Conservation (phyloP, 2,888 invertebrate genomes). For the Lepidochrysops patricia region DNA sequence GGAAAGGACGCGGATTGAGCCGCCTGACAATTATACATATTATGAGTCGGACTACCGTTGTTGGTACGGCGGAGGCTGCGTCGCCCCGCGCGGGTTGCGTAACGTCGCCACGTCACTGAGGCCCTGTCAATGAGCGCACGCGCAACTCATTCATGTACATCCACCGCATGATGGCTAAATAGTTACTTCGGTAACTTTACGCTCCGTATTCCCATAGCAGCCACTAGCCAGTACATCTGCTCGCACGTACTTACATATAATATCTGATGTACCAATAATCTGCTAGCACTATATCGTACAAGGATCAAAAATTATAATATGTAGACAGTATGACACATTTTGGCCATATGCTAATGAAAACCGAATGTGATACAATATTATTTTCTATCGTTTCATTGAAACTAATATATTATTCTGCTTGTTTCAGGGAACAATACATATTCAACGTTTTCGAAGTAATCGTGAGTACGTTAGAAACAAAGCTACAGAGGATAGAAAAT, state of each 20-base stretch:
- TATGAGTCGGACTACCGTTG: background rate
- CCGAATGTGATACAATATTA: no score
- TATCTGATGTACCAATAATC: no score
- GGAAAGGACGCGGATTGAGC: slow-evolving; percentile 1
- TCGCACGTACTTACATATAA: no score
- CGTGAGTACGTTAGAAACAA: slow-evolving; percentile 90
- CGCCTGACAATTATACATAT: slow-evolving; percentile 1
- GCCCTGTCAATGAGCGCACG: background rate
- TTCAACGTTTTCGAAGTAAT: slow-evolving; percentile 93
- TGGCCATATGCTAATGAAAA: no score
- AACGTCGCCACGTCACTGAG: background rate
- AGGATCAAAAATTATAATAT: no score
- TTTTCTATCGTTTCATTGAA: background rate
- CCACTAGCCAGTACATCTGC: no score
- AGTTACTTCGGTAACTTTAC: no score
- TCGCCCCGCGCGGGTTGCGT: no score
- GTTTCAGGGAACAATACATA: slow-evolving; percentile 89
- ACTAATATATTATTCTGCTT: slow-evolving; percentile 34
- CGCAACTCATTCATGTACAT: background rate
- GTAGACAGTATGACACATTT: no score
- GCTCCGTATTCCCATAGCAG: no score
- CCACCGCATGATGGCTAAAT: no score
- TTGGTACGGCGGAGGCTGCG: background rate
- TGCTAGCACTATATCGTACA: no score
- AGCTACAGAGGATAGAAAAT: slow-evolving; percentile 90